Evolutionary conservation across 2,797 vertebrate genomes (phyloP).

Genomic region (Dryobates pubescens): DNA sequence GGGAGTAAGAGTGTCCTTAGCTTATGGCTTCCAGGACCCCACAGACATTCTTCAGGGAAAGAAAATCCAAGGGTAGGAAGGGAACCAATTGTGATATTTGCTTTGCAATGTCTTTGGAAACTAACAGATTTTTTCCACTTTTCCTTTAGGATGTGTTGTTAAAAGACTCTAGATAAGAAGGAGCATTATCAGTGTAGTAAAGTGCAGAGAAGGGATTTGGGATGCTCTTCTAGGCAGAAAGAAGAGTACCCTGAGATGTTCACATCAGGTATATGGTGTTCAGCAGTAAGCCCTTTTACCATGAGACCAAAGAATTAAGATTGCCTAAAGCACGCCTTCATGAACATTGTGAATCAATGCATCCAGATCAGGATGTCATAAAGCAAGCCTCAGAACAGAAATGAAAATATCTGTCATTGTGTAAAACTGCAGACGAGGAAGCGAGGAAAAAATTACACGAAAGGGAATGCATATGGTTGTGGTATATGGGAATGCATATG

Average conservation of each 20-base stretch:
- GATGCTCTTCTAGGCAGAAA: not conserved
- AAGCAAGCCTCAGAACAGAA: not conserved
- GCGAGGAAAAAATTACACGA: not conserved
- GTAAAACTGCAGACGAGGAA: not conserved
- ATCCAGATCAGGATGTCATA: not conserved
- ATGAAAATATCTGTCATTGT: not conserved
- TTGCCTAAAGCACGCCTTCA: not conserved
- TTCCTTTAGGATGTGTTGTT: not conserved
- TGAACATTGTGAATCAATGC: not conserved
- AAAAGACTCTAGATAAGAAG: not conserved
- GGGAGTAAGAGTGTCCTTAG: not conserved
- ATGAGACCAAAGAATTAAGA: not conserved
- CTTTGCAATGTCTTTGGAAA: not conserved
- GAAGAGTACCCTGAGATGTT: not conserved
- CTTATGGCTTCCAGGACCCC: not conserved
- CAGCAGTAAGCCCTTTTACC: not conserved
- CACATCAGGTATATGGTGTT: not conserved
- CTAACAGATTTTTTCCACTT: not conserved
- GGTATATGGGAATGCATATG: not conserved
- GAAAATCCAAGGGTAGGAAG: not conserved
- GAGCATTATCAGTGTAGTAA: not conserved
- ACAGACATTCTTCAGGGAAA: not conserved
- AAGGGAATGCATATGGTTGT: not conserved
- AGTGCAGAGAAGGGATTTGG: not conserved
- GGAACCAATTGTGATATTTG: not conserved